Evolutionary conservation across 2,113 vertebrate genomes (phyloP).

Genomic region (Stictonetta naevosa): DNA sequence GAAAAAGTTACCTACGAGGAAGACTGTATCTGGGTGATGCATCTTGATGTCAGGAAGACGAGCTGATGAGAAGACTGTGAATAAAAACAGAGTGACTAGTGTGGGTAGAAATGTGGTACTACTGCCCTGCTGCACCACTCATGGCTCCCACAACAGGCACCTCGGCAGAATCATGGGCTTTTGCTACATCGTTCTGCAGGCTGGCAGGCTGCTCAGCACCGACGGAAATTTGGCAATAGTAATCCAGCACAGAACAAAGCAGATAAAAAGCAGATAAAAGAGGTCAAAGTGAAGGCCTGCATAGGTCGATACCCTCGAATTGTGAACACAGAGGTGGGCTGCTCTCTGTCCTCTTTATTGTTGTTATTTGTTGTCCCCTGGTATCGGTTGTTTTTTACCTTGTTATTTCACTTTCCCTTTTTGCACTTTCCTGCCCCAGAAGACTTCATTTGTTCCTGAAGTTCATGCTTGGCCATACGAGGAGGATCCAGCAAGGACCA

Average conservation of each 20-base stretch:
- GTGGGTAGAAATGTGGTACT: neutral
- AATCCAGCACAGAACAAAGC: neutral
- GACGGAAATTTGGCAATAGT: neutral
- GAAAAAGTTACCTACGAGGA: neutral
- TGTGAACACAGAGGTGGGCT: neutral
- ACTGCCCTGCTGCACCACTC: neutral
- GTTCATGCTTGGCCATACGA: fast-evolving
- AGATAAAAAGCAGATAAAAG: neutral
- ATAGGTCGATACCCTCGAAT: neutral
- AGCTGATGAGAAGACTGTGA: neutral
- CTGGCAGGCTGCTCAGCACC: neutral
- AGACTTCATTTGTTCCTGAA: neutral
- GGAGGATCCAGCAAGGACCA: fast-evolving
- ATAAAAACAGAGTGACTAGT: neutral
- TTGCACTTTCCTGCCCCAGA: neutral
- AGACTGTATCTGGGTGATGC: neutral
- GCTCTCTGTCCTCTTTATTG: neutral
- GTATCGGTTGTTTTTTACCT: neutral
- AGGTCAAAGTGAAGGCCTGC: neutral
- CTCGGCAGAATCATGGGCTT: neutral
- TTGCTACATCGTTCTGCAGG: neutral
- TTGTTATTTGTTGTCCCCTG: neutral
- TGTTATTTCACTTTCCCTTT: neutral
- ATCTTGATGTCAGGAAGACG: neutral
- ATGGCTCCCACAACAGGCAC: neutral